Percentiles rank a stretch among this genome's conserved stretches.
phyloP scores from a whole-genome alignment of 1,140 invertebrate species.

The Pseudomyrmex dendroicus region DNA sequence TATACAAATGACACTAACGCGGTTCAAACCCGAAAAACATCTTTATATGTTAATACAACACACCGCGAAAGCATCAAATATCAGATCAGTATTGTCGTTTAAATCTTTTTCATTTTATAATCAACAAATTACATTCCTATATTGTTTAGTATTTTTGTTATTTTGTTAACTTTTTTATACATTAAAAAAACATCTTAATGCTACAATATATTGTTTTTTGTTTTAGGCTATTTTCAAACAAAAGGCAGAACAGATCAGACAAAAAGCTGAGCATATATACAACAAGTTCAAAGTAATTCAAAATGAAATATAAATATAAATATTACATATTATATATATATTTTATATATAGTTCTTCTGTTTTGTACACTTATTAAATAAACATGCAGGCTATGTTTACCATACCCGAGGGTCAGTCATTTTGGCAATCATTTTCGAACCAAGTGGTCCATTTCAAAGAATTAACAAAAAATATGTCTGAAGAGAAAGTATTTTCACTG shows the following conservation, averaged over 20 bases:
- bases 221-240: conserved; percentile 86
- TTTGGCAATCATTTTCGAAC: conserved; percentile 87
- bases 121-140: no score
- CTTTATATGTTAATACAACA: no score
- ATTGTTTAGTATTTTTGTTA: neutral
- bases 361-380: conserved; percentile 64
- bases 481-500: conserved; percentile 85
- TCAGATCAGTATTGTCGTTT: no score
- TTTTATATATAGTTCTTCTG: neutral
- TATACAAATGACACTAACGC: no score
- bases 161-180: neutral
- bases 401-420: conserved; percentile 84
- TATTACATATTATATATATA: conserved; percentile 33
- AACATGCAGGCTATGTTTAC: conserved; percentile 83
- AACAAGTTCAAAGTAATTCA: conserved; percentile 87
- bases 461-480: conserved; percentile 86
- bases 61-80: no score
- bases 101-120: no score
- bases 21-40: no score
- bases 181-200: no score
- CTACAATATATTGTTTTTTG: neutral
- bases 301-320: conserved; percentile 6
- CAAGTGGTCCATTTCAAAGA: conserved; percentile 86
- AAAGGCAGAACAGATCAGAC: conserved; percentile 88
- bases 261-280: conserved; percentile 88